Evolutionary conservation across 2,888 invertebrate species (phyloP).

Genomic region (Fissipunctia ypsillon): DNA sequence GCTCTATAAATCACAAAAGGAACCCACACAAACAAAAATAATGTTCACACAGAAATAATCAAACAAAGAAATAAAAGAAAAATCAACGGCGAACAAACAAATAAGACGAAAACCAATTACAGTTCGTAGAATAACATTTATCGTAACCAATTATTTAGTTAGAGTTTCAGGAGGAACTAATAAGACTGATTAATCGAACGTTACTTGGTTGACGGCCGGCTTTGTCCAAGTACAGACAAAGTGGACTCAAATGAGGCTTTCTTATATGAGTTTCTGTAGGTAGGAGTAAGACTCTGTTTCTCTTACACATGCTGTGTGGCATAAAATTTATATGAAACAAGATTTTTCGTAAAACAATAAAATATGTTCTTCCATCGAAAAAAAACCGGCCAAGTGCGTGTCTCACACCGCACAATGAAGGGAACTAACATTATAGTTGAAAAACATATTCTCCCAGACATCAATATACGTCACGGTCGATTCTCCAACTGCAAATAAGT

Average conservation of each 20-base stretch:
- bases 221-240: conserved; percentile 52
- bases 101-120: conserved; percentile 78
- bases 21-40: conserved; percentile 58
- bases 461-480: no score
- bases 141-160: conserved; percentile 80
- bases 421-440: no score
- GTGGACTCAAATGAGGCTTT: conserved; percentile 24
- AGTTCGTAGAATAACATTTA: conserved; percentile 76
- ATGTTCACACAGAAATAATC: conserved; percentile 54
- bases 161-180: conserved; percentile 71
- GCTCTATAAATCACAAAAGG: conserved; percentile 47
- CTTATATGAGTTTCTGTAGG: conserved; percentile 18
- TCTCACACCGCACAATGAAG: no score
- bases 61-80: conserved; percentile 67
- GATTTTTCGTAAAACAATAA: neutral
- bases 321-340: neutral
- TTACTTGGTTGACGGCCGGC: conserved; percentile 54
- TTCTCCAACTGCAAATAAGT: no score
- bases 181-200: conserved; percentile 73
- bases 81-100: conserved; percentile 71
- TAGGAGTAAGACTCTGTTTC: neutral
- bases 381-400: no score
- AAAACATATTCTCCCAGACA: no score
- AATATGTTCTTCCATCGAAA: neutral
- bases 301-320: neutral